Base-by-base conservation (phyloP, 2,113 vertebrate species). In the Myanophis thanlyinensis region DNA sequence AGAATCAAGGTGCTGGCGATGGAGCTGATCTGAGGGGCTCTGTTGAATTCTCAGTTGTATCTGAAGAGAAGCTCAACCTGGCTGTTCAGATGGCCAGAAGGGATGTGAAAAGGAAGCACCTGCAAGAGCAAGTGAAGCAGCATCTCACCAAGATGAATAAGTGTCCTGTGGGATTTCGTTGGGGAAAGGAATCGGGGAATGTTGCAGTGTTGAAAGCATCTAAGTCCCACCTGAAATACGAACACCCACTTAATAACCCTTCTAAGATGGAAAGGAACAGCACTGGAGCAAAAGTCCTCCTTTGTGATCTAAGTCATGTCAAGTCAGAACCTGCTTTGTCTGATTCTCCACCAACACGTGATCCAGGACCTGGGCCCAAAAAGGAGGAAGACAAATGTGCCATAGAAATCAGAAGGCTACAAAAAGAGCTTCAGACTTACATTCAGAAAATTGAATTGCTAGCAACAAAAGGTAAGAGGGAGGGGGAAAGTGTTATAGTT, bases 391-490 rank as follows among this genome's bases (percentile, higher is more conserved):
- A 96, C 48, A 97, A 96, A 85, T 97, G 96, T 53, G 92, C 95
- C 23, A 95, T 93, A 40, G 98, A 98, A 93, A 97, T 98, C 40
- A 96, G 89, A 53, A 96, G 96, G 62, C 96, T 99, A 87, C 98
- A 97, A 90, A 98, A 97, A 93, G 98, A 99, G 94, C 93, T 99
- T 94, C 98, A 97, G 91, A 97, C 86, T n/a, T 99, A 97, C 92
- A 97, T 99, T 92, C 97, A 97, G 94, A 98, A 98, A 97, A 98
- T 99, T 15, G 98, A 99, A 91, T 98, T 98, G 51, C 95, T 99
- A 30, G 94, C 97, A 49, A 97, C 97, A 92, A 98, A 96, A 98
- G 98, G 99, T 99, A 96, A 97, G 95, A 89, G 90, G 48, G 73
- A 56, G 95, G 89, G 90, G 48, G 73, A 56, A 7, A 23, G 10